Conservation (phyloP, 2,888 invertebrate genomes). For the Chouioia cunea region DNA sequence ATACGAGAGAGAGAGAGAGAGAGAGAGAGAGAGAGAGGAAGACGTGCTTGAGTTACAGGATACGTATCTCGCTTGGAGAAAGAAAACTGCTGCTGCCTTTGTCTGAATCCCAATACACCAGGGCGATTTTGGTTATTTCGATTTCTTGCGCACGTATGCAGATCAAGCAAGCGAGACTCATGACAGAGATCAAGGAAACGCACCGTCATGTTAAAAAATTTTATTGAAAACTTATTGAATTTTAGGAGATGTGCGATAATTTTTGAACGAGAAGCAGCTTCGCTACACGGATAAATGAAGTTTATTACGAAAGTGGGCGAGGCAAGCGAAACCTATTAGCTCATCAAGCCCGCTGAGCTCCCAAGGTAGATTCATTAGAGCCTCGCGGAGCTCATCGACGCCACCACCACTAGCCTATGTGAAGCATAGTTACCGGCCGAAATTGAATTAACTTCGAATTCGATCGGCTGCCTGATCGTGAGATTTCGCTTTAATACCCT, state of each 20-base stretch:
- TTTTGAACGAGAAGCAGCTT: no score
- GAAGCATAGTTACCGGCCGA: neutral
- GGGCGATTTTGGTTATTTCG: conserved; percentile 16
- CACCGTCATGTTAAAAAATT: no score
- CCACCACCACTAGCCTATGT: no score
- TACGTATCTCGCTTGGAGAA: conserved; percentile 7
- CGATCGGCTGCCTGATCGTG: conserved; percentile 9
- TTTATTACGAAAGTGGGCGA: neutral
- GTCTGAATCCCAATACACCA: conserved; percentile 20
- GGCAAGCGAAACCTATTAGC: conserved; percentile 15
- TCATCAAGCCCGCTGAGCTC: conserved; percentile 8
- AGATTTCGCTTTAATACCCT: no score
- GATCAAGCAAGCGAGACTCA: conserved; percentile 3
- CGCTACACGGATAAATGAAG: no score
- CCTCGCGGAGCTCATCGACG: conserved; percentile 9
- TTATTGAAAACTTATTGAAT: no score
- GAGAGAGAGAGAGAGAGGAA: conserved; percentile 1
- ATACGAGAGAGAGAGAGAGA: neutral
- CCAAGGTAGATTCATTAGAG: neutral
- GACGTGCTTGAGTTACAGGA: conserved; percentile 38
- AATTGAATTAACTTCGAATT: conserved; percentile 17
- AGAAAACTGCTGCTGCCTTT: conserved; percentile 1
- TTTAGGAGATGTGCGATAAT: no score
- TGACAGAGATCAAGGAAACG: neutral
- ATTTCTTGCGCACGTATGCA: neutral